Conservation (phyloP, 1,140 invertebrate species). For the Drosophila kepulauana region DNA sequence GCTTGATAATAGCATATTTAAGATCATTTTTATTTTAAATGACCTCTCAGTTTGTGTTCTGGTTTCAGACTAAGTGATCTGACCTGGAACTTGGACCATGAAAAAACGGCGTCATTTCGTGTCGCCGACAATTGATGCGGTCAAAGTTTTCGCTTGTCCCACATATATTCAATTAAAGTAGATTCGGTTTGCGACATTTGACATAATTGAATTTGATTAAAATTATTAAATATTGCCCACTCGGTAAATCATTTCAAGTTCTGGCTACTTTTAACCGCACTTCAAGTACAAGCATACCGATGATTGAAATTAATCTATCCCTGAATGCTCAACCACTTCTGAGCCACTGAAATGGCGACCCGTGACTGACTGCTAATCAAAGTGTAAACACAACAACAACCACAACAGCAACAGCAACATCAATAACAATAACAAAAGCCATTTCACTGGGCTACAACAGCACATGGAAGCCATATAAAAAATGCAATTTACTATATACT, state of each 20-base stretch:
- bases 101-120: not conserved
- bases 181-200: slow-evolving; percentile 19
- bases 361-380: slow-evolving; percentile 30
- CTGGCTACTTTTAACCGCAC: slow-evolving; percentile 40
- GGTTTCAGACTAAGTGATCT: slow-evolving; percentile 1
- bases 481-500: slow-evolving; percentile 49
- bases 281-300: slow-evolving; percentile 44
- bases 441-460: slow-evolving; percentile 23
- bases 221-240: slow-evolving; percentile 25
- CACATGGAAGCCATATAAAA: slow-evolving; percentile 67
- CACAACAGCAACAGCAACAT: slow-evolving; percentile 13
- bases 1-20: slow-evolving; percentile 1
- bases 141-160: slow-evolving; percentile 34
- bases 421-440: slow-evolving; percentile 31
- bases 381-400: slow-evolving; percentile 20
- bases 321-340: slow-evolving; percentile 9
- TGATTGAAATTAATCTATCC: slow-evolving; percentile 38
- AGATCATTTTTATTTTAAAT: slow-evolving; percentile 16
- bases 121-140: not conserved
- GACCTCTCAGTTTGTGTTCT: slow-evolving; percentile 13
- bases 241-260: slow-evolving; percentile 37
- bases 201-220: slow-evolving; percentile 54
- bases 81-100: slow-evolving; percentile 40
- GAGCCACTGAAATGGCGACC: slow-evolving; percentile 14
- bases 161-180: slow-evolving; percentile 48